These are phyloP conservation scores for Spodoptera littoralis DNA, from an alignment of 2,888 invertebrate genomes.

Conservation along the genomic window DNA sequence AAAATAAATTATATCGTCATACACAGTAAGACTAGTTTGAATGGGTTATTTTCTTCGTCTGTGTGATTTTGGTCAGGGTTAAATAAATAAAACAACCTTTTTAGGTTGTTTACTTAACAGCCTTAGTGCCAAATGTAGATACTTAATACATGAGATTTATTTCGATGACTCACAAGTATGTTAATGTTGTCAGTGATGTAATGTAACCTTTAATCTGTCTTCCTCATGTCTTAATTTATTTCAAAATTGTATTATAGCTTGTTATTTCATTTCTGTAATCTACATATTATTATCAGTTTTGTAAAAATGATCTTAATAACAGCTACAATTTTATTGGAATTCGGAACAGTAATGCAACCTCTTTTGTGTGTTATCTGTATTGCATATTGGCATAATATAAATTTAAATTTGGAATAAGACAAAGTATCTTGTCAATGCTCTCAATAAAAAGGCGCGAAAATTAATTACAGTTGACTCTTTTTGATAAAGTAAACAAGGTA, in stretches of 20 bases:
- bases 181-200: slow-evolving; percentile 54
- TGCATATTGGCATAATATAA: too few species aligned
- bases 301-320: slow-evolving; percentile 25
- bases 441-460: too few species aligned
- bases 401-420: too few species aligned
- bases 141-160: slow-evolving; percentile 28
- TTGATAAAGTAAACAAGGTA: too few species aligned
- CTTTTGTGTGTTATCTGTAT: too few species aligned
- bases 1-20: slow-evolving; percentile 2
- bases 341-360: too few species aligned
- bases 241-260: slow-evolving; percentile 23
- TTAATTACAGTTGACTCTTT: too few species aligned
- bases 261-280: slow-evolving; percentile 33
- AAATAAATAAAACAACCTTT: slow-evolving; percentile 34
- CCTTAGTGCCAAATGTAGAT: slow-evolving; percentile 28
- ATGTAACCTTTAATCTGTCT: slow-evolving; percentile 49
- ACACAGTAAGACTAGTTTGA: slow-evolving; percentile 5
- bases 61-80: slow-evolving; percentile 39
- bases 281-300: slow-evolving; percentile 9
- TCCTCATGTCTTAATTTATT: slow-evolving; percentile 46
- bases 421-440: too few species aligned
- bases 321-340: too few species aligned
- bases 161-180: slow-evolving; percentile 50
- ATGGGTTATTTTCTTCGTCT: slow-evolving; percentile 8
- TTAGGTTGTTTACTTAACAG: too few species aligned